phyloP scores from a whole-genome alignment of 2,797 vertebrate species.

The Chelon labrosus region DNA sequence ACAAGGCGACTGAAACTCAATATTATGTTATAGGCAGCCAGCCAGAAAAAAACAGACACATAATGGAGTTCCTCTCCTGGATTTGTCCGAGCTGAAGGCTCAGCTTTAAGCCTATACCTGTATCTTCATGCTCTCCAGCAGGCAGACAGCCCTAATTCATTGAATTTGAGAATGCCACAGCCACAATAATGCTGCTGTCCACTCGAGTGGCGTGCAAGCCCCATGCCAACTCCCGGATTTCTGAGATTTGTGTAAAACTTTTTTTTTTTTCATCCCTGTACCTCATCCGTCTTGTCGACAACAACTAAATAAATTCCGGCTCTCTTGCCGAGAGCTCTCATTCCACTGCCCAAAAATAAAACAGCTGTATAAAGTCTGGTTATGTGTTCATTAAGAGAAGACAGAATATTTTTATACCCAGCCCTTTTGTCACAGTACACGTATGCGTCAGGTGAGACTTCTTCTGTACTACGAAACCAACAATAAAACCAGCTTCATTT shows the following conservation, averaged over 20 bases:
- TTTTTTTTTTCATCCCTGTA: constrained; percentile 49
- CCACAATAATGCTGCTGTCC: constrained; percentile 70
- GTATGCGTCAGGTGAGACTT: constrained; percentile 27
- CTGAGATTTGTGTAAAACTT: constrained; percentile 59
- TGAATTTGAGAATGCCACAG: constrained; percentile 78
- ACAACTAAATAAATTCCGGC: constrained; percentile 66
- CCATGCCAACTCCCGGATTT: constrained; percentile 62
- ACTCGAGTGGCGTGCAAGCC: constrained; percentile 56
- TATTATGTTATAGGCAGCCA: constrained; percentile 66
- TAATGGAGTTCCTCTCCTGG: constrained; percentile 61
- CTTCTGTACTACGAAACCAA: constrained; percentile 14
- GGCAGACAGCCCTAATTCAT: constrained; percentile 67
- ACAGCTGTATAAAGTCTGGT: constrained; percentile 60
- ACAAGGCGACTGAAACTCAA: constrained; percentile 51
- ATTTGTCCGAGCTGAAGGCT: constrained; percentile 58
- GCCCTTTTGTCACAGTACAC: constrained; percentile 32
- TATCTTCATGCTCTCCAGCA: constrained; percentile 58
- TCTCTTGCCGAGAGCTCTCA: constrained; percentile 56
- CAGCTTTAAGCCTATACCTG: constrained; percentile 63
- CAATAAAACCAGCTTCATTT: neutral
- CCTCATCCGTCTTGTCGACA: constrained; percentile 66
- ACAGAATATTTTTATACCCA: constrained; percentile 38
- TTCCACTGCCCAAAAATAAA: constrained; percentile 64
- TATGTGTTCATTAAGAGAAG: constrained; percentile 61
- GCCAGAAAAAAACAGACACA: constrained; percentile 50